Conservation (phyloP, 2,888 invertebrate species). For the Hyles lineata region DNA sequence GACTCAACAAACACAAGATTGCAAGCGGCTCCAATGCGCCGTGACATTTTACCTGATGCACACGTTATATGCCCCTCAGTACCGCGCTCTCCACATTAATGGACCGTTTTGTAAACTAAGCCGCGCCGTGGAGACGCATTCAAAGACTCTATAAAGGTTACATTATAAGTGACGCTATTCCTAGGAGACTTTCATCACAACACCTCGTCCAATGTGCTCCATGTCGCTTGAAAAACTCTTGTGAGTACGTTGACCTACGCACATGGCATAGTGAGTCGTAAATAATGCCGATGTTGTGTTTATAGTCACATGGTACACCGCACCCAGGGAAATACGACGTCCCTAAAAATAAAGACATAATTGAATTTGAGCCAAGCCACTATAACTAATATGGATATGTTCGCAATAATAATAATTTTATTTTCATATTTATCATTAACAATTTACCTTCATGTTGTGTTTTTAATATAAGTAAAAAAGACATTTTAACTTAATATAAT, state of each 20-base stretch:
- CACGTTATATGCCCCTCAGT: constrained; percentile 58
- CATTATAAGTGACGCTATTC: neutral
- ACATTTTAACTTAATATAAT: too few relatives aligned
- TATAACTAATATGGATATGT: constrained; percentile 27
- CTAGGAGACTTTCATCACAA: neutral
- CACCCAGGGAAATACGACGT: constrained; percentile 16
- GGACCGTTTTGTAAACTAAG: constrained; percentile 52
- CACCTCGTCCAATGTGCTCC: neutral
- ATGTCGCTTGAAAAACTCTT: neutral
- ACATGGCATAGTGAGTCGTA: neutral
- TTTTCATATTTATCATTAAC: neutral
- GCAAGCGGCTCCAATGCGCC: constrained; percentile 54
- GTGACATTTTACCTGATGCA: constrained; percentile 49
- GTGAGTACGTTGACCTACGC: neutral
- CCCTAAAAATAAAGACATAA: constrained; percentile 36
- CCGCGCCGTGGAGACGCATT: neutral
- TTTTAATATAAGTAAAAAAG: too few relatives aligned
- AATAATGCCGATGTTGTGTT: neutral
- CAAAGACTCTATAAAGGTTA: neutral
- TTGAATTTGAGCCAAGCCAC: constrained; percentile 40
- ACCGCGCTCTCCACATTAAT: constrained; percentile 53
- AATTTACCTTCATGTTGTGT: too few relatives aligned
- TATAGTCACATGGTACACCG: neutral
- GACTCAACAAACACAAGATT: constrained; percentile 55
- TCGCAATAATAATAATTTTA: neutral